Evolutionary conservation across 35 echinoderm and acorn worm genomes (phyloP).

Genomic region (Heliocidaris erythrogramma): DNA sequence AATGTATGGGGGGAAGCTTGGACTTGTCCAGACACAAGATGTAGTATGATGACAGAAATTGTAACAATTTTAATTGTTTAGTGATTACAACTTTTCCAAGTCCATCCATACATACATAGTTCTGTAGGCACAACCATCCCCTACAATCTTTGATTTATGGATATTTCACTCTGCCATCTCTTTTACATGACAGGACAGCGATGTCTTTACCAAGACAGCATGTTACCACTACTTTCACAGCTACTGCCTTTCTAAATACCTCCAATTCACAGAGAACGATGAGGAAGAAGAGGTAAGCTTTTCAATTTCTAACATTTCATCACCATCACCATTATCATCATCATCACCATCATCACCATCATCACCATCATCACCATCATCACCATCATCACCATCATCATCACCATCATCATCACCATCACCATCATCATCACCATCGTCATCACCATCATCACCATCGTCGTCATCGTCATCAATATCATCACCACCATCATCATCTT

Average conservation of each 20-base stretch:
- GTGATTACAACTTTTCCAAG: too few species aligned
- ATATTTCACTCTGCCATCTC: not conserved
- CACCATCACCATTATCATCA: slow-evolving; percentile 14
- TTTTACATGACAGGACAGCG: slow-evolving; percentile 58
- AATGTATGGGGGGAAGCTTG: too few species aligned
- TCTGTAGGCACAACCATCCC: too few species aligned
- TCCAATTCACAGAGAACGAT: slow-evolving; percentile 65
- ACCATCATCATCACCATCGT: too few species aligned
- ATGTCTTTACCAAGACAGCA: slow-evolving; percentile 79
- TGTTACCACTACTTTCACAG: slow-evolving; percentile 97
- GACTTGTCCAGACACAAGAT: too few species aligned
- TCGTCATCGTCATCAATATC: not conserved
- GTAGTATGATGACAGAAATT: not conserved
- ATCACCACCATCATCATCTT: not conserved
- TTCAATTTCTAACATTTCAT: not conserved
- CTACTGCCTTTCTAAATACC: slow-evolving; percentile 68
- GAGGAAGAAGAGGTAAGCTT: slow-evolving; percentile 61
- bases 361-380: not conserved
- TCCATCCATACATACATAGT: too few species aligned
- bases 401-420: too few species aligned
- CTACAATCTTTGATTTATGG: too few species aligned
- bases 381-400: not conserved
- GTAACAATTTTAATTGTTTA: not conserved
- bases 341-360: not conserved
- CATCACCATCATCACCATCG: slow-evolving; percentile 31